Evolutionary conservation across 2,888 invertebrate genomes (phyloP).

Genomic region (Lasioglossum figueresi): DNA sequence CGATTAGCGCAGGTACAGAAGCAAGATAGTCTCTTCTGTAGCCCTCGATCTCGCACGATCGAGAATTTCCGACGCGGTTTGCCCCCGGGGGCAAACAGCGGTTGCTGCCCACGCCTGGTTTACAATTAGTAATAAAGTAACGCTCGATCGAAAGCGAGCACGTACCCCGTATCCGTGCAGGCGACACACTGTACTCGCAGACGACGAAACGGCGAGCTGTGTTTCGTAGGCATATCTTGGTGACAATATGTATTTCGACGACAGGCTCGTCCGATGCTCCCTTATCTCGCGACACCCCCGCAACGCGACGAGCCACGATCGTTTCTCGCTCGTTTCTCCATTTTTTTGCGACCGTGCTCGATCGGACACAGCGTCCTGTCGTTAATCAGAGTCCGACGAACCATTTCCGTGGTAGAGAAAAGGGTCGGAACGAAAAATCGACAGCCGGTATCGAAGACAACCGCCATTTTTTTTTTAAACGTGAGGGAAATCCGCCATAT

Average conservation of each 20-base stretch:
- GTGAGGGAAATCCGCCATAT: too few species aligned
- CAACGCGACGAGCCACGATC: constrained; percentile 7
- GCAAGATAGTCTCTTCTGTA: background rate
- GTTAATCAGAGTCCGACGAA: background rate
- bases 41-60: background rate
- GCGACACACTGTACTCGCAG: constrained; percentile 2
- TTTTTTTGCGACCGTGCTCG: background rate
- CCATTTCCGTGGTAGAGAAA: background rate
- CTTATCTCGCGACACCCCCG: constrained; percentile 24
- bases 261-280: constrained; percentile 45
- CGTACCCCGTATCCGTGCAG: constrained; percentile 12
- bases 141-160: constrained; percentile 32
- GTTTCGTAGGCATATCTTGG: constrained; percentile 76
- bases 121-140: constrained; percentile 31
- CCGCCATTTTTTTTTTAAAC: too few species aligned
- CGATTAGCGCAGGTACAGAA: background rate
- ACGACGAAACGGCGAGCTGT: constrained; percentile 50
- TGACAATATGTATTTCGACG: constrained; percentile 75
- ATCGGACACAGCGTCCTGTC: background rate
- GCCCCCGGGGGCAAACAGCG: background rate
- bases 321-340: background rate
- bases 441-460: background rate
- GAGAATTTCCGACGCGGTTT: background rate
- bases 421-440: background rate
- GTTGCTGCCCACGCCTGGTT: background rate